Evolutionary conservation across 1,140 invertebrate genomes (phyloP).

Genomic region (Cydia pomonella): DNA sequence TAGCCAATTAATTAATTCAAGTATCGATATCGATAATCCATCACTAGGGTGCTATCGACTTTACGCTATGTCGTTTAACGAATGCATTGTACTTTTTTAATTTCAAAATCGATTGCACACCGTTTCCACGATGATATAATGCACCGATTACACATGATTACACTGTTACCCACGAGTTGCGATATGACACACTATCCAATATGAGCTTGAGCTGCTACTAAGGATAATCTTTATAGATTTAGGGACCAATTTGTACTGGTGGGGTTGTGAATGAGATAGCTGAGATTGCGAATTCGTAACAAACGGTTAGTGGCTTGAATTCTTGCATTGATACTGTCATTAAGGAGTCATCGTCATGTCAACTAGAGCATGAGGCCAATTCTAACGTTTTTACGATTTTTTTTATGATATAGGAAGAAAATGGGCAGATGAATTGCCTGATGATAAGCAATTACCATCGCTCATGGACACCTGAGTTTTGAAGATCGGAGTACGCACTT

Average conservation of each 20-base stretch:
- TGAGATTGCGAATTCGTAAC: conserved; percentile 4
- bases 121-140: conserved; percentile 13
- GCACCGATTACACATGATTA: conserved; percentile 16
- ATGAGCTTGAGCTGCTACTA: not conserved
- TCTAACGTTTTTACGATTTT: too few species aligned
- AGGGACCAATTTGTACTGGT: not conserved
- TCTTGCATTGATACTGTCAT: not conserved
- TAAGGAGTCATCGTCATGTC: not conserved
- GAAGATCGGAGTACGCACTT: too few species aligned
- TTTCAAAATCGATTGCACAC: conserved; percentile 27
- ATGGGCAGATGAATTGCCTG: too few species aligned
- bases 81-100: conserved; percentile 32
- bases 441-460: too few species aligned
- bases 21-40: conserved; percentile 11
- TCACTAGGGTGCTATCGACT: conserved; percentile 10
- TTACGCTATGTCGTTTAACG: conserved; percentile 30
- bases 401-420: too few species aligned
- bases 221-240: not conserved
- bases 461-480: too few species aligned
- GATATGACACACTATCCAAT: not conserved
- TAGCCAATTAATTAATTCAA: not conserved
- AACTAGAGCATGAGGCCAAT: too few species aligned
- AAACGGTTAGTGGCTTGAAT: not conserved
- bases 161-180: not conserved
- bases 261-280: not conserved